These are phyloP conservation scores for Phaedon cochleariae DNA, from an alignment of 2,888 invertebrate species.

Conservation along the genomic window DNA sequence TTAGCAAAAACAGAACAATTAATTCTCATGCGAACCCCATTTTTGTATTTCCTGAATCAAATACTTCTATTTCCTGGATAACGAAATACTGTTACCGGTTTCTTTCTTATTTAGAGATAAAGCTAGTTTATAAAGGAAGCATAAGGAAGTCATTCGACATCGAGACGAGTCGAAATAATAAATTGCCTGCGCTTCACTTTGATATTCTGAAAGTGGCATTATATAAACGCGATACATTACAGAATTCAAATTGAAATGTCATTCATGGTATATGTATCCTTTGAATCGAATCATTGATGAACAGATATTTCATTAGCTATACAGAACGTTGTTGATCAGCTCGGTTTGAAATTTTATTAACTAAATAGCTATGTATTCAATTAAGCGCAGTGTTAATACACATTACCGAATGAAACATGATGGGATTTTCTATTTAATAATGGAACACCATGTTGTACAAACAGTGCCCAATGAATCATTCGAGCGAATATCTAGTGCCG, in stretches of 20 bases:
- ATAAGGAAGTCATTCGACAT: no score
- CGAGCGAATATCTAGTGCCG: no score
- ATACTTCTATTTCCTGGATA: conserved; percentile 12
- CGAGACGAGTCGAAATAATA: no score
- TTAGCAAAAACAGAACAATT: no score
- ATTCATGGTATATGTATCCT: no score
- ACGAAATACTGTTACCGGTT: conserved; percentile 9
- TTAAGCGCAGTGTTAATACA: neutral
- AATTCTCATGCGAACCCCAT: no score
- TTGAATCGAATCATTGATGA: neutral
- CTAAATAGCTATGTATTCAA: neutral
- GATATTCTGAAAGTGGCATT: no score
- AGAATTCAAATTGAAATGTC: no score
- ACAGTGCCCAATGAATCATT: no score
- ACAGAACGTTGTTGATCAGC: neutral
- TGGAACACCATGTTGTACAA: neutral
- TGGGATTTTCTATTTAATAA: neutral
- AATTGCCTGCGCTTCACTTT: no score
- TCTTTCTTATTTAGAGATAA: conserved; percentile 14
- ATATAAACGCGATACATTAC: no score
- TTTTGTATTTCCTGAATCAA: conserved; percentile 3
- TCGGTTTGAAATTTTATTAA: neutral
- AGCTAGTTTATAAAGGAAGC: neutral
- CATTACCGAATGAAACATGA: neutral
- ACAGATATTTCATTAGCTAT: neutral